Evolutionary conservation across 2,888 invertebrate genomes (phyloP), one percentile per base, ranked within the genome.

Genomic region (Phengaris alcon): DNA sequence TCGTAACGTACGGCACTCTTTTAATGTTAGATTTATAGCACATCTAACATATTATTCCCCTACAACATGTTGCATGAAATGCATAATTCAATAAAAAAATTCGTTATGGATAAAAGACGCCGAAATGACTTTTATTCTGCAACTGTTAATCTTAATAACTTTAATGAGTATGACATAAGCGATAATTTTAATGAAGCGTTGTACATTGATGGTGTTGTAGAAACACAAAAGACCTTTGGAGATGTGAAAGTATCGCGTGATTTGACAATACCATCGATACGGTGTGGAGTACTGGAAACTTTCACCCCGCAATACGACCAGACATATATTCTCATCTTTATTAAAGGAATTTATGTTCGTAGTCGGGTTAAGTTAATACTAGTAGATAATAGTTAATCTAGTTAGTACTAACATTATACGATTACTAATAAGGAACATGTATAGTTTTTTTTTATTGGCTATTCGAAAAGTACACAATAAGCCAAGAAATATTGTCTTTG

Each of bases 201-300:
- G 12, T 10, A 12, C 22, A 22, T 13, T 3, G 51, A 52, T 54
- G 70, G 15, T 15, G 51, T 6, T 35, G 22, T 22, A 44, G 15
- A 69, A 48, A 22, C 22, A 70, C 22, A 70, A 51, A 52, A 54
- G 35, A 13, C 72, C 54, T 72, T 51, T 9, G 12, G 35, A 3
- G 22, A 54, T 12, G 46, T 68, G 72, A 72, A 72, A 72, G 72
- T 35, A 54, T 35, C 72, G 54, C 72, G 72, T 54, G 72, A 72
- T 72, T 72, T 52, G 72, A 72, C 72, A 72, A 54, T 72, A 72
- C 72, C 72, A 72, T 72, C 54, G 12, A 54, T 54, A 72, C 54
- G 51, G 51, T 15, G 9, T 48, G 72, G 10, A 52, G 15, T 54
- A 22, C 22, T 22, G 35, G 22, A 72, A 51, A 72, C 72, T 72